Evolutionary conservation across 2,113 vertebrate species (phyloP), one percentile per base, ranked within the genome.

Genomic region (Grantiella picta): DNA sequence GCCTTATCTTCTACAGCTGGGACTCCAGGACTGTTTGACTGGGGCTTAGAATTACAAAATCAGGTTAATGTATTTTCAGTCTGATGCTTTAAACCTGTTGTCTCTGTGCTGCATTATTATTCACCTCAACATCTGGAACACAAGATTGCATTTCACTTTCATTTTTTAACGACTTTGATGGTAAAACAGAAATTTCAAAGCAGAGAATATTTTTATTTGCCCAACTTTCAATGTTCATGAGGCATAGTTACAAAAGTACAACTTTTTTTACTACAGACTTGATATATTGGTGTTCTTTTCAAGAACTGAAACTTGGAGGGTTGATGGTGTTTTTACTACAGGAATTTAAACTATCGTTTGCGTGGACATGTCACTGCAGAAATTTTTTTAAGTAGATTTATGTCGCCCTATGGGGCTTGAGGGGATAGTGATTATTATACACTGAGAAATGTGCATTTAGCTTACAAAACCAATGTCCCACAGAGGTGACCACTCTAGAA

Each of bases 401-500:
- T 86, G 64, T 96, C 33, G 4, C 91, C 93, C 79, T 92, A 28
- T 80, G 71, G 87, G 89, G 95, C 66, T 96, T 93, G 95, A 95
- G 85, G 94, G 90, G 54, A 63, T 76, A 94, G 95, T 89, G 93
- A 97, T 97, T 96, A 95, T 96, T 96, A 96, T 95, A 93, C 79
- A 94, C 94, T 96, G 95, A 97, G 96, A 98, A 98, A 97, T 97
- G 97, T 97, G 96, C 96, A 97, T 97, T 98, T 97, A 96, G 97
- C 96, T 97, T 97, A 94, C 94, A 97, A 97, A 95, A 94, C 97
- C 97, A 97, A 95, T 89, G 95, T 97, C 98, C 98, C 98, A 97
- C 97, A 97, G 96, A 97, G 96, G 96, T 98, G 96, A 96, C 92
- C 94, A 86, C 92, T 97, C 96, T 96, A 97, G 96, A 95, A 98